A percentile compares a stretch with the other conserved stretches of the same genome.
These are phyloP conservation scores for Rhopilema esculentum DNA, from an alignment of 30 jellyfish, hydroid and myxozoan genomes.

Conservation along the genomic window DNA sequence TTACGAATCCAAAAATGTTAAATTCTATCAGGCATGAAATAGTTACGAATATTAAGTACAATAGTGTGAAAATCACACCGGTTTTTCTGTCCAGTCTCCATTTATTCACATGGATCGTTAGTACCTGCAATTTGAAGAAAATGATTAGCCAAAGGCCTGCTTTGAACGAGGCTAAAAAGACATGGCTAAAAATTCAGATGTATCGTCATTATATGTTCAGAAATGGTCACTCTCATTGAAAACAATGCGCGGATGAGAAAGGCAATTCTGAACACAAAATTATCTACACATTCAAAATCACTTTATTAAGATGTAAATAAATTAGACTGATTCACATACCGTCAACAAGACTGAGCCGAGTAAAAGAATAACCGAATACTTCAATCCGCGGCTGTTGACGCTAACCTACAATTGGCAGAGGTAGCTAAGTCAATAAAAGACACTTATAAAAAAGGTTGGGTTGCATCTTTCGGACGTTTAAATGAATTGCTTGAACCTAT, in stretches of 20 bases:
- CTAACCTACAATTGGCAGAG: conserved; percentile 52
- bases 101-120: conserved; percentile 67
- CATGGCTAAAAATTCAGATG: too few relatives aligned
- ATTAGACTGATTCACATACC: conserved; percentile 31
- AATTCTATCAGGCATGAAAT: conserved; percentile 75
- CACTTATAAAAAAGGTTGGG: too few relatives aligned
- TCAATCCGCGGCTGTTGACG: conserved; percentile 88
- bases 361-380: conserved; percentile 74
- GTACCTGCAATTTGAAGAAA: conserved; percentile 32
- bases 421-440: too few relatives aligned
- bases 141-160: too few relatives aligned
- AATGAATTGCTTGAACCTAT: too few relatives aligned
- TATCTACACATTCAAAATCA: neutral
- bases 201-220: too few relatives aligned
- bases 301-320: neutral
- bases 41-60: conserved; percentile 59
- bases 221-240: too few relatives aligned
- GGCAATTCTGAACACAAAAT: too few relatives aligned
- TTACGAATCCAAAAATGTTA: conserved; percentile 80
- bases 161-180: too few relatives aligned
- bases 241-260: too few relatives aligned
- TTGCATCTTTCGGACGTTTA: too few relatives aligned
- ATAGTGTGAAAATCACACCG: conserved; percentile 52
- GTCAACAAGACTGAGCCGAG: conserved; percentile 82
- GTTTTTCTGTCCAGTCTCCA: conserved; percentile 74